Evolutionary conservation across 2,888 invertebrate species (phyloP).

Genomic region (Seira sanloemensis): DNA sequence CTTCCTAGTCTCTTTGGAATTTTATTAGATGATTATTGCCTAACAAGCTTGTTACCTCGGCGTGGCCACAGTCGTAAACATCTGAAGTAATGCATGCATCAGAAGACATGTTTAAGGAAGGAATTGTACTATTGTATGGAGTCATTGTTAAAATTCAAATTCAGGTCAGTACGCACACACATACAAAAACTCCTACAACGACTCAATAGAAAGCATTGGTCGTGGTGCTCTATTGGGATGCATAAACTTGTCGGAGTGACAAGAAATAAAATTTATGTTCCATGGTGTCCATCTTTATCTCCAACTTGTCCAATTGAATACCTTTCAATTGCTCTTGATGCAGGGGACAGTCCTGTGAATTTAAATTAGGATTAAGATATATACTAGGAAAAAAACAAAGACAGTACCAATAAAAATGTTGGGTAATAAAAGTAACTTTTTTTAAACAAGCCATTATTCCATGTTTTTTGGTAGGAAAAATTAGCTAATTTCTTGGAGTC

Average conservation of each 20-base stretch:
- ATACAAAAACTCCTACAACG: too few relatives aligned
- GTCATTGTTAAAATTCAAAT: slow-evolving; percentile 35
- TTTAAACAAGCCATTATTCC: too few relatives aligned
- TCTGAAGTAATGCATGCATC: slow-evolving; percentile 37
- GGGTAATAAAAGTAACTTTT: neutral
- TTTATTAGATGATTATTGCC: slow-evolving; percentile 63
- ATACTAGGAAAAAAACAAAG: neutral
- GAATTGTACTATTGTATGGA: slow-evolving; percentile 8
- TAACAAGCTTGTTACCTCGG: slow-evolving; percentile 64
- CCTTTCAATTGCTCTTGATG: neutral
- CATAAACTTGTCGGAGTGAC: neutral
- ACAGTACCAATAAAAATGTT: neutral
- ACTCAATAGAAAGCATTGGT: neutral
- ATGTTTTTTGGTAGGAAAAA: too few relatives aligned
- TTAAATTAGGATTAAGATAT: neutral
- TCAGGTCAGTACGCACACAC: slow-evolving; percentile 37
- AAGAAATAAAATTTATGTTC: neutral
- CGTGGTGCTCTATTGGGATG: neutral
- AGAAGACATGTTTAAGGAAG: neutral
- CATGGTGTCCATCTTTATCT: neutral
- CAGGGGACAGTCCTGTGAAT: neutral
- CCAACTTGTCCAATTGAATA: neutral
- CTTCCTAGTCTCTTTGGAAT: slow-evolving; percentile 32
- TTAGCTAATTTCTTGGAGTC: too few relatives aligned
- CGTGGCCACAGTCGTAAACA: slow-evolving; percentile 60